phyloP scores from a whole-genome alignment of 2,113 vertebrate species.

The Sardina pilchardus region DNA sequence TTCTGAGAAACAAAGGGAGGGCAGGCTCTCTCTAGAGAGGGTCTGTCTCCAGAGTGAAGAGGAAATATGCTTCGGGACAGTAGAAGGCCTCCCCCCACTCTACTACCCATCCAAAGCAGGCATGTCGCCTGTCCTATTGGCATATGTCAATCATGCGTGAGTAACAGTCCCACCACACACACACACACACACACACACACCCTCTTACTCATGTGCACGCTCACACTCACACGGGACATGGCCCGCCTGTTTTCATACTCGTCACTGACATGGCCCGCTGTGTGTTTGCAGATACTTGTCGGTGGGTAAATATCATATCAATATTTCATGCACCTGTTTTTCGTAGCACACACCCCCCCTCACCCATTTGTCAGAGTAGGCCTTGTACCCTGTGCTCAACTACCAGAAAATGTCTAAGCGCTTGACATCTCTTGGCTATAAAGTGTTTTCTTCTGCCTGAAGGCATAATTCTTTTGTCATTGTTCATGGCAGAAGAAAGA shows the following conservation, averaged over 20 bases:
- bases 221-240: constrained; percentile 16
- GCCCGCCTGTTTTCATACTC: constrained; percentile 57
- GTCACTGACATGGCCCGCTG: constrained; percentile 54
- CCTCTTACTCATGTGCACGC: background rate
- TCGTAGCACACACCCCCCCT: constrained; percentile 34
- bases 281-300: constrained; percentile 55
- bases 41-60: background rate
- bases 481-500: constrained; percentile 44
- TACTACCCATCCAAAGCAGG: background rate
- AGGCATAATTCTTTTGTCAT: constrained; percentile 69
- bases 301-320: constrained; percentile 75
- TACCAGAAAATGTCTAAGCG: constrained; percentile 60
- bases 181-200: constrained; percentile 6
- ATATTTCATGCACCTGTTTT: constrained; percentile 73
- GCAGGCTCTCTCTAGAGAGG: background rate
- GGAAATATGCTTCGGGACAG: background rate
- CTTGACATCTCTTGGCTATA: constrained; percentile 60
- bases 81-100: background rate
- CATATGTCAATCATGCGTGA: background rate
- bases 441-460: constrained; percentile 72
- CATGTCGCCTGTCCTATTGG: background rate
- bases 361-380: constrained; percentile 69
- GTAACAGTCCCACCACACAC: constrained; percentile 4
- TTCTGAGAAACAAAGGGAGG: background rate
- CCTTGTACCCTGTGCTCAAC: constrained; percentile 67